Evolutionary conservation across 1,140 invertebrate species (phyloP).

Genomic region (Lordiphosa mommai): DNA sequence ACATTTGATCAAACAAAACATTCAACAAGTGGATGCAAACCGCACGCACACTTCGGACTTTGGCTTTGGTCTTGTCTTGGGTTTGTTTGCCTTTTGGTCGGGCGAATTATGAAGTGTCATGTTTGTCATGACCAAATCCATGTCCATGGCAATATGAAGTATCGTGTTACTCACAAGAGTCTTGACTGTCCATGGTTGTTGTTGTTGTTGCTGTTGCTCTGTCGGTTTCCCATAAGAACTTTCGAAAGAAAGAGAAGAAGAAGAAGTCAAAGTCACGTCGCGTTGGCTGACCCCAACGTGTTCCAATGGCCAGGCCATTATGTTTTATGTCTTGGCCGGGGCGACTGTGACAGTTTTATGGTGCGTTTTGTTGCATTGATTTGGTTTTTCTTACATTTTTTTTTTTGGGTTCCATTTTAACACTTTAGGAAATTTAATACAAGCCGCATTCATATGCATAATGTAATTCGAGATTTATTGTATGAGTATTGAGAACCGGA

Average conservation of each 20-base stretch:
- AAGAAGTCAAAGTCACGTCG: slow-evolving; percentile 47
- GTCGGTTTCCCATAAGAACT: slow-evolving; percentile 52
- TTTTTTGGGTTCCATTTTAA: slow-evolving; percentile 45
- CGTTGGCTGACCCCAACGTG: slow-evolving; percentile 16
- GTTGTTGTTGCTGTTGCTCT: slow-evolving; percentile 1
- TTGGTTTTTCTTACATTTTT: slow-evolving; percentile 18
- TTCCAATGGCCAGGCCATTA: slow-evolving; percentile 27
- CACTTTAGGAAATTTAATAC: slow-evolving; percentile 73
- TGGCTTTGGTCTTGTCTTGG: slow-evolving; percentile 5
- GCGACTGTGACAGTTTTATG: slow-evolving; percentile 68
- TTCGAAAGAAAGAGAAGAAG: slow-evolving; percentile 44
- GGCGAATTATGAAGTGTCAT: slow-evolving; percentile 55
- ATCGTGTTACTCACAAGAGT: slow-evolving; percentile 39
- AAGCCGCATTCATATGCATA: slow-evolving; percentile 66
- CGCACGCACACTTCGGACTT: slow-evolving; percentile 21
- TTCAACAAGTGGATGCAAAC: slow-evolving; percentile 11
- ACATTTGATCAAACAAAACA: slow-evolving; percentile 6
- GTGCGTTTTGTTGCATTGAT: slow-evolving; percentile 47
- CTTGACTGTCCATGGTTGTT: slow-evolving; percentile 24
- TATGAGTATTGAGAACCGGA: slow-evolving; percentile 50
- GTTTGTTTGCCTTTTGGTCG: slow-evolving; percentile 35
- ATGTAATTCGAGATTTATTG: slow-evolving; percentile 72
- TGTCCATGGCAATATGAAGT: slow-evolving; percentile 50
- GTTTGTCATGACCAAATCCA: slow-evolving; percentile 54
- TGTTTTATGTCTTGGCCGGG: slow-evolving; percentile 52